Evolutionary conservation across 2,888 invertebrate genomes (phyloP), one percentile per base, ranked within the genome.

Genomic region (Apotomis betuletana): DNA sequence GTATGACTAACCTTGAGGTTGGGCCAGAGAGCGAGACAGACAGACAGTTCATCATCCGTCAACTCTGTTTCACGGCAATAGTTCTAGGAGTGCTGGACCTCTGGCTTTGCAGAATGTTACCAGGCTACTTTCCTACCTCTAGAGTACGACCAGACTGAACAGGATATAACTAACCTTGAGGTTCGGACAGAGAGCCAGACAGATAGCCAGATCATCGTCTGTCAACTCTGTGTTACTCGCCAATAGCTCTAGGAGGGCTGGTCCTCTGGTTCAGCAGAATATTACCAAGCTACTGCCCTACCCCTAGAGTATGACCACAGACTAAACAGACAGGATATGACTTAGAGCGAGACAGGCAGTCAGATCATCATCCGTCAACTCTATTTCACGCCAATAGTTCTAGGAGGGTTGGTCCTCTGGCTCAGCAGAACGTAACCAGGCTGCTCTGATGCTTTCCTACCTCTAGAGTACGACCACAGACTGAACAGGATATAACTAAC

Each of bases 371-470:
- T 63, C 52, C 0, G 62, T 63, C n/a, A 63, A 6, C 8, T 38
- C 38, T 12, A 6, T 63, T 63, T 38, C 51, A 62, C 36, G 62
- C 62, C 13, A 63, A 38, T 13, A 63, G 62, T 38, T 65, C 65
- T 36, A 41, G 55, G 12, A 65, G 36, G 0, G 46, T 46, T 12
- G 46, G 46, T 15, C 65, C 65, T 54, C 55, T 46, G 4, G 65
- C 55, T 0, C 65, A 55, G n/a, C 55, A 65, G 41, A 6, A 6
- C 41, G 41, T 41, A 41, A 41, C 5, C 41, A 41, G 41, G 41
- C 41, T 41, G 41, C 41, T 5, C 41, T 27, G 41, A 3, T 41
- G 41, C 41, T 5, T 4, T 27, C 44, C 0, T 5, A 44, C 6
- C 44, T 0, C 44, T 8, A 44, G 44, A 44, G 6, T 44, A 8